Percentiles rank a stretch among this genome's conserved stretches.
Evolutionary conservation across 2,113 vertebrate species (phyloP).

Genomic region (Synodontis membranacea): DNA sequence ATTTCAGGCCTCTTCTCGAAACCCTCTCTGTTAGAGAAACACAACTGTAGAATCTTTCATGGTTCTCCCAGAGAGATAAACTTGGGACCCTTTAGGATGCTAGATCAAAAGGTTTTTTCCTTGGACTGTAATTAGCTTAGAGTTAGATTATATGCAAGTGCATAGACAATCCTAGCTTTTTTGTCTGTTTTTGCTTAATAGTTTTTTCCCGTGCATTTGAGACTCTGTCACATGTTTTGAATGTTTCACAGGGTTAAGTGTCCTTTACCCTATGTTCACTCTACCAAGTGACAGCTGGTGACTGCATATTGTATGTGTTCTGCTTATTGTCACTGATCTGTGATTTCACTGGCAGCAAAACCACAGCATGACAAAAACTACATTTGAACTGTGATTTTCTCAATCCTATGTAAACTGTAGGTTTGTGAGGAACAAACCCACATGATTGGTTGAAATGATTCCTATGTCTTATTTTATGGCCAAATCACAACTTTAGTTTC

Average conservation of each 20-base stretch:
- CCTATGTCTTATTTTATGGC: not conserved
- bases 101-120: not conserved
- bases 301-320: not conserved
- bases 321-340: not conserved
- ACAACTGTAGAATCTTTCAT: not conserved
- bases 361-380: not conserved
- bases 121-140: not conserved
- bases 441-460: not conserved
- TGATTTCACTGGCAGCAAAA: not conserved
- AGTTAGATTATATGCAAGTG: constrained; percentile 14
- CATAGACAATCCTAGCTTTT: constrained; percentile 35
- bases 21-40: not conserved
- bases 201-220: constrained; percentile 10
- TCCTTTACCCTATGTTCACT: constrained; percentile 12
- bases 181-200: not conserved
- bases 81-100: not conserved
- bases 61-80: not conserved
- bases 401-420: not conserved
- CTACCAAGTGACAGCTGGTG: not conserved
- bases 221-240: constrained; percentile 16
- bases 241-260: constrained; percentile 27
- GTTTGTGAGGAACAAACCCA: not conserved
- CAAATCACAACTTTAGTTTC: not conserved
- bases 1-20: not conserved
- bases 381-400: not conserved